These are phyloP conservation scores for Oreochromis mossambicus DNA, from an alignment of 2,797 vertebrate species.

Conservation along the genomic window DNA sequence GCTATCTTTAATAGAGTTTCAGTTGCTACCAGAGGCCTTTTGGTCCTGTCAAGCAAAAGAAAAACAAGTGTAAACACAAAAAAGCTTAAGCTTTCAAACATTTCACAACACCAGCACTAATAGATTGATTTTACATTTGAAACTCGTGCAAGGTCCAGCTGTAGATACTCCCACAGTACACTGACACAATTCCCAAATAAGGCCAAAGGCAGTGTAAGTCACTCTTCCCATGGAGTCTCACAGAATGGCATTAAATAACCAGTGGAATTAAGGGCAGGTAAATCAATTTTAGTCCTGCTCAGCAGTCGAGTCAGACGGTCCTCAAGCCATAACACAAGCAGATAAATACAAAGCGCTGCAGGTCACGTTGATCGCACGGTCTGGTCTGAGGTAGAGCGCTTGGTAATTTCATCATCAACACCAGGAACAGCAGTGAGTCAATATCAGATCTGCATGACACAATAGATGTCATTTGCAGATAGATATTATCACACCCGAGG, in stretches of 20 bases:
- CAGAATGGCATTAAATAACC: conserved; percentile 18
- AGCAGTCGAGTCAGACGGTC: neutral
- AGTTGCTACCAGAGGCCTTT: neutral
- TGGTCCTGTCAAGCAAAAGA: neutral
- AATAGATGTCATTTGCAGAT: conserved; percentile 15
- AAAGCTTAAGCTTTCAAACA: neutral
- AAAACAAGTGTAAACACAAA: conserved; percentile 20
- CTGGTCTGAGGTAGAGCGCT: neutral
- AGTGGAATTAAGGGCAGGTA: conserved; percentile 17
- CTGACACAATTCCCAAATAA: conserved; percentile 31
- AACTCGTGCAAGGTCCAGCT: neutral
- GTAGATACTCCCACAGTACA: neutral
- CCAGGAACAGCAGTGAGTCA: conserved; percentile 11
- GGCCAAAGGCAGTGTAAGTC: conserved; percentile 18
- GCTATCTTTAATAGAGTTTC: neutral
- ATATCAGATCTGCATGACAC: conserved; percentile 2
- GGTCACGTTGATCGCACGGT: neutral
- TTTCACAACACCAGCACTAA: neutral
- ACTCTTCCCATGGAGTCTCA: conserved; percentile 10
- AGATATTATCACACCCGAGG: conserved; percentile 12
- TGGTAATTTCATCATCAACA: conserved; percentile 31
- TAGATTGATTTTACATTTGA: conserved; percentile 24
- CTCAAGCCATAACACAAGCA: conserved; percentile 4
- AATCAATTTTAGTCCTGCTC: conserved; percentile 40
- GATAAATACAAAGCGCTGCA: conserved; percentile 24